Evolutionary conservation across 2,888 invertebrate species (phyloP), one percentile per base, ranked within the genome.

Genomic region (Aleiodes leptofemur): DNA sequence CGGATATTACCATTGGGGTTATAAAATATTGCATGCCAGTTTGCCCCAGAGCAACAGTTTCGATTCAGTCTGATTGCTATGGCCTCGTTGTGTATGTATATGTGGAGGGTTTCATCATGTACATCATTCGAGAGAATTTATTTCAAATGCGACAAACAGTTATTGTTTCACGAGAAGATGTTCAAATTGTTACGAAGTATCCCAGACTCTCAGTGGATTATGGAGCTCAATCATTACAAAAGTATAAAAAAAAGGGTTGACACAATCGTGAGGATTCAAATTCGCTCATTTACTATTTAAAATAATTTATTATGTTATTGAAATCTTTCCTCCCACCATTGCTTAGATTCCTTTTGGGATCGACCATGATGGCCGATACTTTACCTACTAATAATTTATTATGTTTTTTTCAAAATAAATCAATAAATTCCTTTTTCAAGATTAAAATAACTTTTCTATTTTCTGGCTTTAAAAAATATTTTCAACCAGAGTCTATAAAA

Each of bases 1-100:
- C 81, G 81, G 79, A 81, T 80, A 80, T 81, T 81, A 81, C 80
- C 81, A 80, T 79, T 78, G 78, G 76, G 74, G 73, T 70, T 72
- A 78, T 81, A 79, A 81, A 81, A 81, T 81, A 81, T 81, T 76
- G 77, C 79, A 64, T 70, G 75, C 76, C 23, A 43, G 16, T 64
- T 64, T 76, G 78, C 81, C 81, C 74, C 72, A 74, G 72, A 78
- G 78, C 77, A 43, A 64, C 64, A 77, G 72, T 73, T 77, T 78
- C 79, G 76, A 81, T 79, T 78, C 77, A 68, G 61, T 70, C 64
- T 79, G 79, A 80, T 80, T 79, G 77, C 80, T 74, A 43, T 43
- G 43, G 43, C 43, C 43, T 43, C 43, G 43, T 43, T 43, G 9
- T 8, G 43, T 43, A 43, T 43, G 43, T 43, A 77, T 72, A 71